Evolutionary conservation across 2,888 invertebrate species (phyloP).

Genomic region (Minunthozetes semirufus): DNA sequence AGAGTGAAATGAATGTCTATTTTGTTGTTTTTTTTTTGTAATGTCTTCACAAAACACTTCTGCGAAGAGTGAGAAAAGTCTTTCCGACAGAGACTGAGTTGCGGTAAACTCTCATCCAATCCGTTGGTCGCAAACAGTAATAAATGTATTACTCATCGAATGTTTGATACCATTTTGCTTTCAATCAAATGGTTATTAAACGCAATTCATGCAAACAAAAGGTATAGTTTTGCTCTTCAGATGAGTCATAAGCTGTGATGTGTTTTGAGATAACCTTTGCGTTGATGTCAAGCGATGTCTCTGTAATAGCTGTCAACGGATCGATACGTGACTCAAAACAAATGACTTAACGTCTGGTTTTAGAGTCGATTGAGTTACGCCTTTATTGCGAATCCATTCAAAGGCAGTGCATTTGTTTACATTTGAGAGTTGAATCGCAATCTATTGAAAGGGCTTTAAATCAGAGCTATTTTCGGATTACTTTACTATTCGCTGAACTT

Average conservation of each 20-base stretch:
- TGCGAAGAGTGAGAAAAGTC: not conserved
- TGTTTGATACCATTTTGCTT: not conserved
- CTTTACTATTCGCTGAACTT: too few species aligned
- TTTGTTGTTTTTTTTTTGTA: not conserved
- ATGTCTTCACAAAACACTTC: conserved; percentile 27
- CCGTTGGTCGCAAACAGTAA: not conserved
- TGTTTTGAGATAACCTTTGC: not conserved
- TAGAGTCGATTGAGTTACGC: not conserved
- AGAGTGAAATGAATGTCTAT: not conserved
- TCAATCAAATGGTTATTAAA: not conserved
- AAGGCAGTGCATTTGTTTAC: not conserved
- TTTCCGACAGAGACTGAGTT: conserved; percentile 4
- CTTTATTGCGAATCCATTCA: not conserved
- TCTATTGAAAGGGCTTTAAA: too few species aligned
- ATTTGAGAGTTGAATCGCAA: not conserved
- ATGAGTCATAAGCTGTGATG: not conserved
- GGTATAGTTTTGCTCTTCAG: not conserved
- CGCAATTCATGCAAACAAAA: too few species aligned
- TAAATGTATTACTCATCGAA: not conserved
- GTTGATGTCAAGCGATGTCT: not conserved
- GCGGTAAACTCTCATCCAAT: conserved; percentile 26
- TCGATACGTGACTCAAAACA: not conserved
- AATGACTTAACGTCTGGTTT: not conserved
- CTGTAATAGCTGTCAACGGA: not conserved
- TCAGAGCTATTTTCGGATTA: too few species aligned